These are phyloP conservation scores for Chamaea fasciata DNA, from an alignment of 2,113 vertebrate genomes.

Conservation along the genomic window DNA sequence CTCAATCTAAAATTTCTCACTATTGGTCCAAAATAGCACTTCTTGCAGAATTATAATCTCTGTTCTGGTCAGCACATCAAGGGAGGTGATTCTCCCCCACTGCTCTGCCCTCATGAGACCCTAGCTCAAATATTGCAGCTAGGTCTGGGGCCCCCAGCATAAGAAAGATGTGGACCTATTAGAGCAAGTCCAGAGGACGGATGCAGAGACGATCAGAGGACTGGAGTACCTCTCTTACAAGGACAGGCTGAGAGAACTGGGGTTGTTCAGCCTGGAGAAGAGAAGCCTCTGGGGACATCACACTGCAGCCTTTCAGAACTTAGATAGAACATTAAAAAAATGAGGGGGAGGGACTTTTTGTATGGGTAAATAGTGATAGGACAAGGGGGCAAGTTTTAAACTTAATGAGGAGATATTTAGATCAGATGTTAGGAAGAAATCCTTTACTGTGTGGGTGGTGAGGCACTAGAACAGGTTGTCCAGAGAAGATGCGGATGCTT, in stretches of 20 bases:
- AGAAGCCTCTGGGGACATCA: not conserved
- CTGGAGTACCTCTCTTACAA: not conserved
- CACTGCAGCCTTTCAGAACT: not conserved
- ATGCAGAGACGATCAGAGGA: not conserved
- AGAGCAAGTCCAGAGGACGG: fast-evolving
- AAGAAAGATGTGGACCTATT: too few species aligned
- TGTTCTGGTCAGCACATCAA: not conserved
- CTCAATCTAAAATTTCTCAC: not conserved
- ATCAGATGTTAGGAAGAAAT: not conserved
- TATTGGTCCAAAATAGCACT: not conserved
- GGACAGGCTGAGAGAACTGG: not conserved
- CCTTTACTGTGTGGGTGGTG: not conserved
- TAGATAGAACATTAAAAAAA: not conserved
- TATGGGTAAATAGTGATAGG: not conserved
- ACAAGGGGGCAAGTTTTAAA: not conserved
- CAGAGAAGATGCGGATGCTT: not conserved
- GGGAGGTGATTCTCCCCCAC: not conserved
- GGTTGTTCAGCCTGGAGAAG: not conserved
- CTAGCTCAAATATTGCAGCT: not conserved
- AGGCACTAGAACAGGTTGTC: not conserved
- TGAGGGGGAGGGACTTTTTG: not conserved
- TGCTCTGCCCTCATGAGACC: not conserved
- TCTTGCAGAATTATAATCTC: not conserved
- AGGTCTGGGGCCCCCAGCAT: not conserved
- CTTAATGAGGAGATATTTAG: not conserved